Conservation (phyloP, 2,888 invertebrate species). For the Pterostichus niger region DNA sequence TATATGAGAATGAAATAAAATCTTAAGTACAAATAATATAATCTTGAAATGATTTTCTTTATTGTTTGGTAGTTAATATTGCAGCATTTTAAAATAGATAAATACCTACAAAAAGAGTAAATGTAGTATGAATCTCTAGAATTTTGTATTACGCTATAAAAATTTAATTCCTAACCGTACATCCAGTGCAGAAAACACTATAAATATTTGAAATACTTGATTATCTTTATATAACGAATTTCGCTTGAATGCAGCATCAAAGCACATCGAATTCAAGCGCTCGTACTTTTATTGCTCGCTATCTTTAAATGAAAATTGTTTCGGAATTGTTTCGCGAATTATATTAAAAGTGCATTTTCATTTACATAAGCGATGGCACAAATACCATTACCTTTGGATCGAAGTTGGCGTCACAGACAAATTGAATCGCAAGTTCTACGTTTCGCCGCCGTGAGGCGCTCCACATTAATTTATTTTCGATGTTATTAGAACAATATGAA, state of each 20-base stretch:
- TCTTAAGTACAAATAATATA: not conserved
- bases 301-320: slow-evolving; percentile 64
- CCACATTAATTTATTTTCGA: slow-evolving; percentile 40
- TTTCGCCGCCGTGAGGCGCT: slow-evolving; percentile 4
- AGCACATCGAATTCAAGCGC: slow-evolving; percentile 19
- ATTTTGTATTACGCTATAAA: slow-evolving; percentile 42
- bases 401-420: slow-evolving; percentile 29
- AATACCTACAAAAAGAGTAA: too few species aligned
- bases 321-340: slow-evolving; percentile 59
- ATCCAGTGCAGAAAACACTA: slow-evolving; percentile 14
- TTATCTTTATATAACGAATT: slow-evolving; percentile 56
- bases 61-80: too few species aligned
- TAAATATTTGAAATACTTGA: slow-evolving; percentile 59
- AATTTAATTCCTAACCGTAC: slow-evolving; percentile 6
- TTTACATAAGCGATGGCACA: slow-evolving; percentile 55
- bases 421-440: slow-evolving; percentile 27
- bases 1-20: too few species aligned
- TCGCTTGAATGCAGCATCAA: slow-evolving; percentile 28
- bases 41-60: too few species aligned
- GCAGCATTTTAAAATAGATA: too few species aligned
- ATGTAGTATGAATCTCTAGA: too few species aligned
- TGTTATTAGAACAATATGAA: slow-evolving; percentile 49
- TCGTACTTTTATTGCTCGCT: slow-evolving; percentile 41
- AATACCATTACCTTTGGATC: slow-evolving; percentile 23
- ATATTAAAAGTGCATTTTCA: slow-evolving; percentile 66